Percentiles rank a stretch among this genome's conserved stretches.
Conservation (phyloP, 1,140 invertebrate species). For the Pissodes strobi region DNA sequence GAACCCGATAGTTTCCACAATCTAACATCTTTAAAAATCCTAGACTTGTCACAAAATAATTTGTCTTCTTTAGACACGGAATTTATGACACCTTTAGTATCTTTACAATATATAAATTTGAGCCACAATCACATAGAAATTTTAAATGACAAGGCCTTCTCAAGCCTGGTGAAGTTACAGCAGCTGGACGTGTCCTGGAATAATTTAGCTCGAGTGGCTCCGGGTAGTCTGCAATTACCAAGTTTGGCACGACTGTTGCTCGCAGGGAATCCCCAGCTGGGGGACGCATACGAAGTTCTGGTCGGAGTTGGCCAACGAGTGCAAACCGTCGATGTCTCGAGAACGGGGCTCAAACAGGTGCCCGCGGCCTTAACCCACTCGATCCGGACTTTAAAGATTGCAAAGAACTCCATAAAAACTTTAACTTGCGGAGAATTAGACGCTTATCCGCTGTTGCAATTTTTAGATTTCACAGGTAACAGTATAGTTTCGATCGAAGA, state of each 20-base stretch:
- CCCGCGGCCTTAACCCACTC: conserved; percentile 84
- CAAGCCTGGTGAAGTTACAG: conserved; percentile 68
- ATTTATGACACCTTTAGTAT: conserved; percentile 62
- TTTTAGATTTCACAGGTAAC: conserved; percentile 82
- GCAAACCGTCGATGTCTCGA: conserved; percentile 81
- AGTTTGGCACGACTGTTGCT: conserved; percentile 77
- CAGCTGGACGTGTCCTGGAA: conserved; percentile 83
- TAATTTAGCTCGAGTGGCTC: conserved; percentile 68
- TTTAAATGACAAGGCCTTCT: conserved; percentile 64
- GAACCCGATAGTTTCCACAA: conserved; percentile 59
- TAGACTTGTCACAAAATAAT: conserved; percentile 69
- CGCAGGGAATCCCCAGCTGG: conserved; percentile 70
- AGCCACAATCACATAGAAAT: conserved; percentile 69
- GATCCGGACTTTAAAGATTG: conserved; percentile 76
- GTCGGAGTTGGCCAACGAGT: conserved; percentile 69
- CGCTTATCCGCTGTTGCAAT: conserved; percentile 81
- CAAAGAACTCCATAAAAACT: conserved; percentile 67
- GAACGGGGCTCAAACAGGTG: conserved; percentile 76
- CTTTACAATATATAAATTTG: conserved; percentile 72
- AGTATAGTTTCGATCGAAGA: conserved; percentile 78
- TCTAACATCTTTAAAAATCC: conserved; percentile 55
- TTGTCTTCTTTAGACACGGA: conserved; percentile 64
- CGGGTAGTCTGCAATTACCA: conserved; percentile 74
- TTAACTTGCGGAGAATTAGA: conserved; percentile 86
- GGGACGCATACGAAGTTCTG: conserved; percentile 62